Percentiles rank a stretch among this genome's conserved stretches.
Conservation (phyloP, 2,797 vertebrate genomes). For the Hybognathus amarus region DNA sequence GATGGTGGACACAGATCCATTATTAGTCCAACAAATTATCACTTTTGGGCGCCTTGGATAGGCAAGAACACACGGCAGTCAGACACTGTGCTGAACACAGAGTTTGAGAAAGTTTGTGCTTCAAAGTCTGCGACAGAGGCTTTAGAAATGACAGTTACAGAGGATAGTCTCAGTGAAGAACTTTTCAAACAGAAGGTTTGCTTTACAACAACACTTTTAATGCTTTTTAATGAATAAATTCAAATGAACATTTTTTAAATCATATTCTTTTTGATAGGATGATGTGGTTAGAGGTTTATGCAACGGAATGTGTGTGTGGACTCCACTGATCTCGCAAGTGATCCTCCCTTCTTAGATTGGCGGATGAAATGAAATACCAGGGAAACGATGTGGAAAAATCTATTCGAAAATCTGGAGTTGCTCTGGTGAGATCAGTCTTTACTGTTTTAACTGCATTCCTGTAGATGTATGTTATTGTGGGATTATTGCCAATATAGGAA, state of each 20-base stretch:
- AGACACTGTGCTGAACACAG: constrained; percentile 18
- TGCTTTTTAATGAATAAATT: not conserved
- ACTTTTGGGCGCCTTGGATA: constrained; percentile 21
- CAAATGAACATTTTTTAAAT: not conserved
- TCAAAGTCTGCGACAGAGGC: not conserved
- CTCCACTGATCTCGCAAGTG: constrained; percentile 3
- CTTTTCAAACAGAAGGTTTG: constrained; percentile 9
- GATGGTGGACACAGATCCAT: not conserved
- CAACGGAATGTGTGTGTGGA: constrained; percentile 2
- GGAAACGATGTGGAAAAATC: not conserved
- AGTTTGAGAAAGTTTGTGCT: not conserved
- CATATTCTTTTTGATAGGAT: not conserved
- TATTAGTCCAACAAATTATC: not conserved
- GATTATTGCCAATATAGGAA: not conserved
- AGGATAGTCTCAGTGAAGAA: not conserved
- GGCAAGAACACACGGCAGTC: not conserved
- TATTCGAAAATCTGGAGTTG: constrained; percentile 9
- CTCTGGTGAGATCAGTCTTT: not conserved
- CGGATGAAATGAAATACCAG: constrained; percentile 14
- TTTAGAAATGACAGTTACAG: not conserved
- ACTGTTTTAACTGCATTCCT: not conserved
- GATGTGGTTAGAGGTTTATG: constrained; percentile 19
- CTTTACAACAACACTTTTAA: not conserved
- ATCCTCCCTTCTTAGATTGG: not conserved
- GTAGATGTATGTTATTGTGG: not conserved